Conservation (phyloP, 2,113 vertebrate genomes). For the Myotis lucifugus region DNA sequence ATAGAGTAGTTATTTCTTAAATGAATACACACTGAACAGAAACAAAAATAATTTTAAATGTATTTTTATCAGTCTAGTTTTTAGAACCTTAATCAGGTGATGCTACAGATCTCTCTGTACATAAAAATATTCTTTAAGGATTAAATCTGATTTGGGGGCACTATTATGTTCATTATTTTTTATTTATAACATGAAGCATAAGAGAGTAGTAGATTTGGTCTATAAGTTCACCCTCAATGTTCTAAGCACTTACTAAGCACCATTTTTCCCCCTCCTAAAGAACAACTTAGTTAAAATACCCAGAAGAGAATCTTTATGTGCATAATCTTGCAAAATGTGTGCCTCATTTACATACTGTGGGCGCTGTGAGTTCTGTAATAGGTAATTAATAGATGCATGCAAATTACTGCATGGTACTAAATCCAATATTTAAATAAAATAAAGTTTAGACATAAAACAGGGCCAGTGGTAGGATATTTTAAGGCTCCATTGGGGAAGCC, state of each 20-base stretch:
- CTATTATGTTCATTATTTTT: background rate
- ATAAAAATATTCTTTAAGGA: background rate
- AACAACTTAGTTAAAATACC: background rate
- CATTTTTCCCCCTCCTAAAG: background rate
- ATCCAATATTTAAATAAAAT: slow-evolving; percentile 12
- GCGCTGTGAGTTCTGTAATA: background rate
- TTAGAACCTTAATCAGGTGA: background rate
- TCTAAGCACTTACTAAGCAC: background rate
- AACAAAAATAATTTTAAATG: background rate
- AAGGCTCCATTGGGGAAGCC: background rate
- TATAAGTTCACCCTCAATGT: background rate
- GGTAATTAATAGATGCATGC: background rate
- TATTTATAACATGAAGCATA: background rate
- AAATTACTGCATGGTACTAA: background rate
- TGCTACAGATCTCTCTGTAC: background rate
- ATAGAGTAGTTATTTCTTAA: background rate
- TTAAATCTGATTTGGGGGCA: background rate
- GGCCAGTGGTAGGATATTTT: background rate
- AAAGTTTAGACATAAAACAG: background rate
- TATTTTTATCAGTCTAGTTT: slow-evolving; percentile 4
- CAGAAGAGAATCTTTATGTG: background rate
- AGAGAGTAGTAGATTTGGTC: background rate
- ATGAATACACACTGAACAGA: background rate
- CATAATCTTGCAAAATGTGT: background rate
- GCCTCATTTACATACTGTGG: background rate